Evolutionary conservation across 2,113 vertebrate species (phyloP).

Genomic region (Siniperca knerii): DNA sequence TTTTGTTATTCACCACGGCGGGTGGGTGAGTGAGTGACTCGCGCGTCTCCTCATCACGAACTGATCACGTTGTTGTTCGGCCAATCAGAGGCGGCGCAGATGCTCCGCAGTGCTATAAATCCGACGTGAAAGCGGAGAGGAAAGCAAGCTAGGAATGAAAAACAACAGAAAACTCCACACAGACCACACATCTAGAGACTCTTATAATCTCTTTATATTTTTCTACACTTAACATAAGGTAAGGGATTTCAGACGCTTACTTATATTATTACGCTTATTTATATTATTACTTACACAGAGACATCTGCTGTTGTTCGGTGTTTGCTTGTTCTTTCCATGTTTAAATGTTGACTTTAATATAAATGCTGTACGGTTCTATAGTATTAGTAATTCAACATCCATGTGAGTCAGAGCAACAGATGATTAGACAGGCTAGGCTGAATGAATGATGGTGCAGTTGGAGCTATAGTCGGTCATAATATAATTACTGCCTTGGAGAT

Average conservation of each 20-base stretch:
- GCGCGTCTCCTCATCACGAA: not conserved
- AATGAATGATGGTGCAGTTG: not conserved
- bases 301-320: too few relatives aligned
- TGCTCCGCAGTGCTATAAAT: constrained; percentile 48
- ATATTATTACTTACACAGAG: too few relatives aligned
- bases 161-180: constrained; percentile 15
- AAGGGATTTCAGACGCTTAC: not conserved
- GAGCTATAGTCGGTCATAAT: not conserved
- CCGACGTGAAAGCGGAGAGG: accelerated
- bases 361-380: not conserved
- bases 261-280: too few relatives aligned
- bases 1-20: not conserved
- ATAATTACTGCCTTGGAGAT: not conserved
- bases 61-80: constrained; percentile 28
- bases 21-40: not conserved
- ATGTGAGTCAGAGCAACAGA: not conserved
- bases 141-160: constrained; percentile 57
- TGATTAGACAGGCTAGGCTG: not conserved
- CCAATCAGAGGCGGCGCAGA: constrained; percentile 54
- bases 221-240: constrained; percentile 64
- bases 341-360: not conserved
- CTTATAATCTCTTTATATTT: constrained; percentile 22
- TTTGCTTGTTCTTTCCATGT: not conserved
- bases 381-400: too few relatives aligned
- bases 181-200: not conserved